Evolutionary conservation across 1,140 invertebrate genomes (phyloP).

Genomic region (Calosoma granatense): DNA sequence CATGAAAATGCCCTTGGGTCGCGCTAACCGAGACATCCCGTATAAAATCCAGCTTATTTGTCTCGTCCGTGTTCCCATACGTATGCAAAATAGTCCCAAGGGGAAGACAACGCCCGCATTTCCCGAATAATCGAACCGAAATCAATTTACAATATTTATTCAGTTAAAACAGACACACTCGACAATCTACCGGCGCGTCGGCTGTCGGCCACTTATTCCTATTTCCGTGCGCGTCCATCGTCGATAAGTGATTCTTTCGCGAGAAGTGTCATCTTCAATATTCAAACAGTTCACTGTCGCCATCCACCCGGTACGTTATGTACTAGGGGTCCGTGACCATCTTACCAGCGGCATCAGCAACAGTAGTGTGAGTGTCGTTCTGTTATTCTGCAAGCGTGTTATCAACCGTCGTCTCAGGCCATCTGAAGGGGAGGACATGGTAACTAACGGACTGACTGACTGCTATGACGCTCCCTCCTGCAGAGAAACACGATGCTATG

Average conservation of each 20-base stretch:
- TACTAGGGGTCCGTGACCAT: neutral
- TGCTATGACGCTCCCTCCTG: neutral
- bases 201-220: neutral
- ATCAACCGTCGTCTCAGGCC: neutral
- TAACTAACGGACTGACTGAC: too few species aligned
- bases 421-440: neutral
- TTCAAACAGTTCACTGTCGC: neutral
- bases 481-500: neutral
- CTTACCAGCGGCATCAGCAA: too few species aligned
- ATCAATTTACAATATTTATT: slow-evolving; percentile 9
- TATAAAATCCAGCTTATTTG: slow-evolving; percentile 8
- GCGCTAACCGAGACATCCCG: neutral
- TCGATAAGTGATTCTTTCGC: neutral
- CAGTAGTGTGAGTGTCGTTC: too few species aligned
- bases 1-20: too few species aligned
- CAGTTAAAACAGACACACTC: slow-evolving; percentile 2
- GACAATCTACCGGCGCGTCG: neutral
- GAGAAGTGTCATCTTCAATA: neutral
- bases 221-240: neutral
- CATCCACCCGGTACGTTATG: neutral
- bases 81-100: neutral
- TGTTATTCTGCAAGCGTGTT: neutral
- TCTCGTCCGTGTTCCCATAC: neutral
- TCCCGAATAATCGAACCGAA: slow-evolving; percentile 7
- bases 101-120: neutral